These are phyloP conservation scores for Leguminivora glycinivorella DNA, from an alignment of 1,140 invertebrate genomes.

Conservation along the genomic window DNA sequence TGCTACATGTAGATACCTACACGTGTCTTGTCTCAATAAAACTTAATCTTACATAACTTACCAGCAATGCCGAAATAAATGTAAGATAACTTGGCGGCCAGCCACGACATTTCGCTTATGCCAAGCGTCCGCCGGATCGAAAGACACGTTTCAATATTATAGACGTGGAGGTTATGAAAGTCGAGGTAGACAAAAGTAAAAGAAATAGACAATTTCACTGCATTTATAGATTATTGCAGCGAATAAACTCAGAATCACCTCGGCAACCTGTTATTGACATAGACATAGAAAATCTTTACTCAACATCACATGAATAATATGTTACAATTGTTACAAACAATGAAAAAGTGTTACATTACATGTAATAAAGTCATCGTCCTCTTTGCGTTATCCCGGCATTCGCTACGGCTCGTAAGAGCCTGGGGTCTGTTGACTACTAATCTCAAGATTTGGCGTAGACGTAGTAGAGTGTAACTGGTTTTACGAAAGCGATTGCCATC, in stretches of 20 bases:
- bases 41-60: neutral
- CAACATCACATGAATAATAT: too few relatives aligned
- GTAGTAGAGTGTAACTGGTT: too few relatives aligned
- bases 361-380: too few relatives aligned
- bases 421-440: too few relatives aligned
- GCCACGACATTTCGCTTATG: conserved; percentile 1
- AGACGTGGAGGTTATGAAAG: neutral
- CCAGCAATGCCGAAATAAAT: neutral
- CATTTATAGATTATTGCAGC: neutral
- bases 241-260: neutral
- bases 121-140: neutral
- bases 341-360: too few relatives aligned
- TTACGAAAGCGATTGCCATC: too few relatives aligned
- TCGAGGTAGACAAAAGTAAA: neutral
- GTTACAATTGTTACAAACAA: too few relatives aligned
- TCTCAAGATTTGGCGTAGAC: too few relatives aligned
- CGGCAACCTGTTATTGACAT: neutral
- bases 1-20: neutral
- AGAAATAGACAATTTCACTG: neutral
- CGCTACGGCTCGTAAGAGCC: too few relatives aligned
- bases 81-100: neutral
- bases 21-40: neutral
- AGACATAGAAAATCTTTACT: too few relatives aligned
- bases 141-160: neutral
- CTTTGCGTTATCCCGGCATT: too few relatives aligned